Percentiles rank a stretch among this genome's conserved stretches.
phyloP scores from a whole-genome alignment of 1,140 invertebrate species.

The Pachypsylla venusta region DNA sequence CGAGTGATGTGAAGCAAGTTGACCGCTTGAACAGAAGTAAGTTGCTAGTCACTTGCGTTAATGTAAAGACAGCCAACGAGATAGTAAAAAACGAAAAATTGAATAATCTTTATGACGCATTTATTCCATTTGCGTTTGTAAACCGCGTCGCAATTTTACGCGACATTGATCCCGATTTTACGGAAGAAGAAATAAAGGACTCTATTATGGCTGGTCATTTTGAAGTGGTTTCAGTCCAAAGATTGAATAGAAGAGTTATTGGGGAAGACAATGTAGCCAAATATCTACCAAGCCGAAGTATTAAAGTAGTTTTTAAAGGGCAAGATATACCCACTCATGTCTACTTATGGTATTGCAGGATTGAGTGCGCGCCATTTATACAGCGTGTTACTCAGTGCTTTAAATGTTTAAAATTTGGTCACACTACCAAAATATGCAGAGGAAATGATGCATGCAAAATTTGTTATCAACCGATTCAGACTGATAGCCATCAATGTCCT shows the following conservation, averaged over 20 bases:
- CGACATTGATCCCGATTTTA: background rate
- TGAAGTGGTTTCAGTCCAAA: background rate
- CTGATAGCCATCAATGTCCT: background rate
- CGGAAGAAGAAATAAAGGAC: background rate
- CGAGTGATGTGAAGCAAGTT: background rate
- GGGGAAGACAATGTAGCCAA: background rate
- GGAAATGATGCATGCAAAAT: background rate
- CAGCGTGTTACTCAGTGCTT: background rate
- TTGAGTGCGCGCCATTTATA: background rate
- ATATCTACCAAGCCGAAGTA: background rate
- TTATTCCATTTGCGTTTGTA: background rate
- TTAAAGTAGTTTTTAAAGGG: background rate
- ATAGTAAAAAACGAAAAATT: background rate
- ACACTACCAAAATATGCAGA: background rate
- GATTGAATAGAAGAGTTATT: background rate
- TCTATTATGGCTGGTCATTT: background rate
- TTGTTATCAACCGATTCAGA: background rate
- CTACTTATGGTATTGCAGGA: background rate
- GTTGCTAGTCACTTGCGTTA: background rate
- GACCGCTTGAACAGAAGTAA: background rate
- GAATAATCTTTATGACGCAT: background rate
- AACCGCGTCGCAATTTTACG: background rate
- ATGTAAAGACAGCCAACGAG: background rate
- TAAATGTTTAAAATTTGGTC: background rate
- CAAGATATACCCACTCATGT: background rate